A percentile compares a stretch with the other conserved stretches of the same genome.
Conservation (phyloP, 2,113 vertebrate species). For the Tachycineta bicolor region DNA sequence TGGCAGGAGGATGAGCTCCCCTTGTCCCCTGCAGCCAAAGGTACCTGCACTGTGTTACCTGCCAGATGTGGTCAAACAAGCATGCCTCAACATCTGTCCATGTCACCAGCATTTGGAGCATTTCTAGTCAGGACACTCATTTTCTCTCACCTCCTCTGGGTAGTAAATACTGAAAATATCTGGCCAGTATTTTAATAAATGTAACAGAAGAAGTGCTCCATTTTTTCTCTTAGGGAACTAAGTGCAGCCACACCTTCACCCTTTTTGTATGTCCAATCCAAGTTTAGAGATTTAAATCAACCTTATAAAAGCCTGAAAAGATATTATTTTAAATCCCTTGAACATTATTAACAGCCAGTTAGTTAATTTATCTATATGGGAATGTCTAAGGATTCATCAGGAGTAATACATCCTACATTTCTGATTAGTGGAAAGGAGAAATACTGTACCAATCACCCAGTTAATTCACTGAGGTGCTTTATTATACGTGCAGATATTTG, state of each 20-base stretch:
- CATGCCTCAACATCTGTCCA: neutral
- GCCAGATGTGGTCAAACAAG: neutral
- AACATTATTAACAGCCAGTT: slow-evolving; percentile 57
- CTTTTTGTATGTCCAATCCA: neutral
- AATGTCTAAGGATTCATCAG: slow-evolving; percentile 56
- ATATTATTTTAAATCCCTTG: slow-evolving; percentile 35
- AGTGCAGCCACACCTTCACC: neutral
- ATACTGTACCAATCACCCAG: slow-evolving; percentile 51
- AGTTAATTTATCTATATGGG: slow-evolving; percentile 56
- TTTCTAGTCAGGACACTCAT: neutral
- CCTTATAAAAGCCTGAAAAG: slow-evolving; percentile 32
- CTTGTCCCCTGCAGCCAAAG: neutral
- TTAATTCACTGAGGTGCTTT: slow-evolving; percentile 67
- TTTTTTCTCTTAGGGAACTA: neutral
- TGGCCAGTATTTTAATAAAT: neutral
- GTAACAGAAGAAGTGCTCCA: neutral
- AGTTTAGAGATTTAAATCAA: slow-evolving; percentile 9
- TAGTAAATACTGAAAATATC: neutral
- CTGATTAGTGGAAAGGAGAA: slow-evolving; percentile 61
- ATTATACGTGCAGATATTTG: slow-evolving; percentile 57
- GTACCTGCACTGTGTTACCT: fast-evolving
- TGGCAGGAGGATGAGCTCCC: neutral
- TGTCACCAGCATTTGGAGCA: neutral
- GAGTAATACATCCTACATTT: slow-evolving; percentile 46
- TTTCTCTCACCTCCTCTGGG: neutral